phyloP scores from a whole-genome alignment of 1,140 invertebrate genomes.

The Frieseomelitta varia region DNA sequence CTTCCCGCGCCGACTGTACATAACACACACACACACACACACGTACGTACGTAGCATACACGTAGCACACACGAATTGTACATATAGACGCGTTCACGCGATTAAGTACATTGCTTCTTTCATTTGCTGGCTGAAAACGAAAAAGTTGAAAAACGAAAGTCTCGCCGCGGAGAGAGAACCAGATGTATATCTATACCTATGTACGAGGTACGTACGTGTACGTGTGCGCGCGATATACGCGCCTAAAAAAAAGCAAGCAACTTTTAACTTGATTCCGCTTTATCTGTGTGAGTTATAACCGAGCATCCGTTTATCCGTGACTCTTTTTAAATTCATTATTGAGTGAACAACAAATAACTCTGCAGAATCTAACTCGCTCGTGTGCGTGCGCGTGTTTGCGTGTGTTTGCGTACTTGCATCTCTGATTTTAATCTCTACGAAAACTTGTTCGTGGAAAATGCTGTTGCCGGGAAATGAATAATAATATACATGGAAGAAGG shows the following conservation, averaged over 20 bases:
- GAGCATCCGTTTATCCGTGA: slow-evolving; percentile 49
- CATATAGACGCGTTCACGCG: slow-evolving; percentile 39
- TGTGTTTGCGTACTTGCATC: too few relatives aligned
- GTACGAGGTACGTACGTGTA: background rate
- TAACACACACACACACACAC: too few relatives aligned
- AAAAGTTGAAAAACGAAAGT: slow-evolving; percentile 53
- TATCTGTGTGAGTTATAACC: slow-evolving; percentile 51
- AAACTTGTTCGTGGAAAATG: background rate
- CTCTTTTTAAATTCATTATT: slow-evolving; percentile 54
- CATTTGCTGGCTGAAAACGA: slow-evolving; percentile 41
- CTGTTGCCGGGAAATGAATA: background rate
- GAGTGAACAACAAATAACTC: slow-evolving; percentile 54
- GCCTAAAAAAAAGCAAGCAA: slow-evolving; percentile 29
- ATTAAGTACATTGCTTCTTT: slow-evolving; percentile 58
- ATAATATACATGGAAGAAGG: background rate
- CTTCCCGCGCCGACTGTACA: slow-evolving; percentile 45
- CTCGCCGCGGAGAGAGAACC: background rate
- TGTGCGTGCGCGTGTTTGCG: background rate
- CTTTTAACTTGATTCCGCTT: slow-evolving; percentile 55
- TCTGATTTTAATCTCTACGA: background rate
- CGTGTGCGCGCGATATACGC: background rate
- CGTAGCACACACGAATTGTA: background rate
- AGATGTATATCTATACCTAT: background rate
- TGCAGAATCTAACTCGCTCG: slow-evolving; percentile 32
- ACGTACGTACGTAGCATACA: too few relatives aligned